A percentile compares a stretch with the other conserved stretches of the same genome.
Conservation (phyloP, 2,797 vertebrate genomes). For the Poecile montanus region DNA sequence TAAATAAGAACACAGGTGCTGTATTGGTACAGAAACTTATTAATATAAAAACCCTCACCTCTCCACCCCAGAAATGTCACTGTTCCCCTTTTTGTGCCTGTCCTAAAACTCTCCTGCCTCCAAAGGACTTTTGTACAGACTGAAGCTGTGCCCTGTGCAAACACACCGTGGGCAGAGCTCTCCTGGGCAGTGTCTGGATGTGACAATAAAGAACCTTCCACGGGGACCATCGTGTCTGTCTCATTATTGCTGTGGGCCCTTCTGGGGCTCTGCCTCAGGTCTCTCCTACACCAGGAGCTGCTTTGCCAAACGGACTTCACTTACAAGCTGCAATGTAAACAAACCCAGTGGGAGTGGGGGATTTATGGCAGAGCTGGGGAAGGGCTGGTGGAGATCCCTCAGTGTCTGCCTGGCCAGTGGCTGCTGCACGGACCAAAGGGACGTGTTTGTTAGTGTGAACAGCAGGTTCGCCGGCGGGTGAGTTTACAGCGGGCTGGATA, state of each 20-base stretch:
- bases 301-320: not conserved
- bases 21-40: not conserved
- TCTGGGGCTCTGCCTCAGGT: not conserved
- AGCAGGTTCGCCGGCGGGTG: not conserved
- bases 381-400: not conserved
- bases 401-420: fast-evolving
- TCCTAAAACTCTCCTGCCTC: not conserved
- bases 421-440: not conserved
- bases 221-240: fast-evolving
- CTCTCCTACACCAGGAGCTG: not conserved
- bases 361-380: not conserved
- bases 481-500: not conserved
- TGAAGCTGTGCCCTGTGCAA: not conserved
- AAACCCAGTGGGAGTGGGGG: not conserved
- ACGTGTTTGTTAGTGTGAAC: not conserved
- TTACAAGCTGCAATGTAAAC: not conserved
- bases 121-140: not conserved
- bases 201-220: not conserved
- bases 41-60: not conserved
- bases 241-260: not conserved
- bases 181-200: not conserved
- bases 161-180: fast-evolving
- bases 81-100: not conserved
- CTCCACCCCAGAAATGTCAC: not conserved
- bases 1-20: not conserved